Percentiles rank a stretch among this genome's conserved stretches.
These are phyloP conservation scores for Stegana nigrithorax DNA, from an alignment of 2,888 invertebrate genomes.

Conservation along the genomic window DNA sequence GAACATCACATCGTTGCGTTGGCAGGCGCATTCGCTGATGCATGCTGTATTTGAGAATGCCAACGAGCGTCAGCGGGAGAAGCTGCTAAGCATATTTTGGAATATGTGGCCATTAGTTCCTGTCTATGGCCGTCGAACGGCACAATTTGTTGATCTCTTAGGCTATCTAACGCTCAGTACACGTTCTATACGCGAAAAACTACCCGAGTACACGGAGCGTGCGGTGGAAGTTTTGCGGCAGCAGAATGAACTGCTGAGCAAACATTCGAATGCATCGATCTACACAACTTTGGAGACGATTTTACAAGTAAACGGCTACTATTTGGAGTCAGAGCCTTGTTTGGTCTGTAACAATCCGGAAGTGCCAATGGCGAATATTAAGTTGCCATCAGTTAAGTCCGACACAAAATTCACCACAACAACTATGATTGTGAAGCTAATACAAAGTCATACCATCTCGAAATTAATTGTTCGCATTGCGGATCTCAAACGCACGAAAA, in stretches of 20 bases:
- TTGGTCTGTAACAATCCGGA: slow-evolving; percentile 98
- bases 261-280: slow-evolving; percentile 93
- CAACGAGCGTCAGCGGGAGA: slow-evolving; percentile 80
- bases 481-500: slow-evolving; percentile 95
- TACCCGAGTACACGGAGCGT: slow-evolving; percentile 84
- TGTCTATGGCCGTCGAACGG: slow-evolving; percentile 91
- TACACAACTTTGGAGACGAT: slow-evolving; percentile 94
- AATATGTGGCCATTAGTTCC: slow-evolving; percentile 90
- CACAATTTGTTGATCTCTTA: slow-evolving; percentile 95
- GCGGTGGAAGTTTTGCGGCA: slow-evolving; percentile 86
- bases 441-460: slow-evolving; percentile 95
- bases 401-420: slow-evolving; percentile 98
- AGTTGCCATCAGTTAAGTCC: slow-evolving; percentile 91
- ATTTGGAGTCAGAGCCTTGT: slow-evolving; percentile 96
- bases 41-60: slow-evolving; percentile 89
- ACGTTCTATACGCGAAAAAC: slow-evolving; percentile 75
- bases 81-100: slow-evolving; percentile 87
- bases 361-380: slow-evolving; percentile 89
- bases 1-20: slow-evolving; percentile 90
- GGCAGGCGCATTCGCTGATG: slow-evolving; percentile 93
- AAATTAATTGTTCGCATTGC: slow-evolving; percentile 93
- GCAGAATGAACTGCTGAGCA: slow-evolving; percentile 89
- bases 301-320: slow-evolving; percentile 95
- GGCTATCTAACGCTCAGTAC: slow-evolving; percentile 94
- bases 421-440: slow-evolving; percentile 95